These are phyloP conservation scores for Apotomis capreana DNA, from an alignment of 2,888 invertebrate species.

Conservation along the genomic window DNA sequence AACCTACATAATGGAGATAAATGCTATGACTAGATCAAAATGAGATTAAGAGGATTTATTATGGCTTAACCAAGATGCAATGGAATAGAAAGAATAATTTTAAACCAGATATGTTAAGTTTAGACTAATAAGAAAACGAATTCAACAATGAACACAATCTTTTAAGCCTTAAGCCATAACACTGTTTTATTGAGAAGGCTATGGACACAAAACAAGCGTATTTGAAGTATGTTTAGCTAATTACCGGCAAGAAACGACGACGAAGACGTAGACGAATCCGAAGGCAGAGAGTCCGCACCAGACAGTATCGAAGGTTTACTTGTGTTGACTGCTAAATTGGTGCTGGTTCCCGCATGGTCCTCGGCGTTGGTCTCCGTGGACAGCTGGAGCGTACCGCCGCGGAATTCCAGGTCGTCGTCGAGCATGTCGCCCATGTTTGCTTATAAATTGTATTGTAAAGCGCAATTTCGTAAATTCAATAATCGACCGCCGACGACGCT, in stretches of 20 bases:
- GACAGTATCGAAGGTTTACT: constrained; percentile 73
- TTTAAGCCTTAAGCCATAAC: too few relatives aligned
- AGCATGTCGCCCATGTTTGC: constrained; percentile 71
- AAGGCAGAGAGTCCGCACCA: constrained; percentile 73
- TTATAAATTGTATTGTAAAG: constrained; percentile 31
- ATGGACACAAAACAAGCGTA: background rate
- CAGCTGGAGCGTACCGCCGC: constrained; percentile 80
- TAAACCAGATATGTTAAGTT: too few relatives aligned
- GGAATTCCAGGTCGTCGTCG: constrained; percentile 84
- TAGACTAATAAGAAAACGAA: too few relatives aligned
- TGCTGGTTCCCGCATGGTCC: background rate
- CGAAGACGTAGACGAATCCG: constrained; percentile 68
- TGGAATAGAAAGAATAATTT: too few relatives aligned
- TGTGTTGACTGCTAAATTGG: constrained; percentile 55
- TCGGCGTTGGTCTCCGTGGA: constrained; percentile 59
- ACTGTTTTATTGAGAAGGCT: constrained; percentile 5
- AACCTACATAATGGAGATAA: too few relatives aligned
- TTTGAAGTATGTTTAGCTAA: background rate
- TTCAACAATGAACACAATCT: too few relatives aligned
- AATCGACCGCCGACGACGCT: constrained; percentile 36
- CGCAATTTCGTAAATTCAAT: constrained; percentile 41
- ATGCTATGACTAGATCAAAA: too few relatives aligned
- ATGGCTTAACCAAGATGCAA: too few relatives aligned
- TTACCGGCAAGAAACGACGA: constrained; percentile 75
- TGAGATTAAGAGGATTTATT: too few relatives aligned